Evolutionary conservation across 2,113 vertebrate genomes (phyloP).

Genomic region (Oreochromis niloticus): DNA sequence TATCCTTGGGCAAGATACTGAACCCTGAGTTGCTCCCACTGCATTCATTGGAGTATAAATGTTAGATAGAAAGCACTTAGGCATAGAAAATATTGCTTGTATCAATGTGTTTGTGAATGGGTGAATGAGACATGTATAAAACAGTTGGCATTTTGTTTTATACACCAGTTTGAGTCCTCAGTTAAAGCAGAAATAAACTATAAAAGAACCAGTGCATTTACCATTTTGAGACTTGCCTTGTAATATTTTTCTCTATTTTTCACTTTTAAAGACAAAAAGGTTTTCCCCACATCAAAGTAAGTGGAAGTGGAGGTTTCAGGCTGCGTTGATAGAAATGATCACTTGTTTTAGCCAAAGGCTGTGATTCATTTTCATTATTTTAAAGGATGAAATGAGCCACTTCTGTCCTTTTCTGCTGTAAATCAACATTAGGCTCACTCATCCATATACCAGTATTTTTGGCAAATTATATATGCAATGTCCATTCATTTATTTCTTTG

Average conservation of each 20-base stretch:
- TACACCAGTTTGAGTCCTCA: background rate
- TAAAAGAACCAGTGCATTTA: background rate
- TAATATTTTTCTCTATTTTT: background rate
- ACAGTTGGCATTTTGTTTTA: background rate
- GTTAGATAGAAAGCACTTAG: background rate
- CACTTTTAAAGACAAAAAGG: background rate
- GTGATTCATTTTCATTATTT: background rate
- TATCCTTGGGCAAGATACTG: background rate
- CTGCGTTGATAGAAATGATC: background rate
- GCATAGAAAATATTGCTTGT: background rate
- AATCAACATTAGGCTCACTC: background rate
- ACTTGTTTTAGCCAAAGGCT: background rate
- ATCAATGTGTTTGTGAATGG: background rate
- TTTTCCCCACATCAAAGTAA: background rate
- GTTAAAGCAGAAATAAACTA: background rate
- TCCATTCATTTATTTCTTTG: background rate
- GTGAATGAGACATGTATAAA: background rate
- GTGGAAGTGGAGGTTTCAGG: background rate
- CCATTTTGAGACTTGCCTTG: background rate
- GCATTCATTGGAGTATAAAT: background rate
- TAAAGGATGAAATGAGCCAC: background rate
- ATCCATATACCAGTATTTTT: background rate
- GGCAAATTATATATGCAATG: background rate
- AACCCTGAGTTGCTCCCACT: background rate
- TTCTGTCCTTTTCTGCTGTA: background rate